phyloP scores from a whole-genome alignment of 2,797 vertebrate genomes.

The Petrocephalus schoutedeni region DNA sequence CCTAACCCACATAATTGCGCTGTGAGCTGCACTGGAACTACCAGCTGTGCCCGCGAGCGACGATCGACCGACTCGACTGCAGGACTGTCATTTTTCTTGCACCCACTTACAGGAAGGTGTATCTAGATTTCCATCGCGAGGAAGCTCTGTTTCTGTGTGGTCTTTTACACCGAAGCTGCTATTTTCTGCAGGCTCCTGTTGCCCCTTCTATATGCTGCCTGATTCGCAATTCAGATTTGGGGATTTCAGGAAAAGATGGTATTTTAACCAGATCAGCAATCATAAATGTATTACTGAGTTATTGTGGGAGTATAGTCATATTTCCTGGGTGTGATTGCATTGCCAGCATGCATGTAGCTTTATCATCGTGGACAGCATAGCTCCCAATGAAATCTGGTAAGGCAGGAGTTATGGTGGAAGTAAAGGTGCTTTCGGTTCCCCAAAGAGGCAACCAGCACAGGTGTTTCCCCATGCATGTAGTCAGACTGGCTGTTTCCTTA shows the following conservation, averaged over 20 bases:
- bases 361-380: not conserved
- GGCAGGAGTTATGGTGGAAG: not conserved
- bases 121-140: not conserved
- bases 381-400: not conserved
- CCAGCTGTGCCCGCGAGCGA: not conserved
- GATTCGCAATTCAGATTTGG: not conserved
- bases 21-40: not conserved
- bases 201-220: not conserved
- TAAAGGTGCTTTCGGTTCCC: slow-evolving; percentile 3
- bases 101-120: not conserved
- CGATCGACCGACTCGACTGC: not conserved
- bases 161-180: not conserved
- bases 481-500: not conserved
- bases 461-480: not conserved
- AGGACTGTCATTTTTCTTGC: not conserved
- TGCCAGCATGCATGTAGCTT: not conserved
- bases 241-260: not conserved
- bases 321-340: not conserved
- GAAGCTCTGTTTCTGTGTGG: not conserved
- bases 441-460: not conserved
- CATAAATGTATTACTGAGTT: not conserved
- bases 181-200: not conserved
- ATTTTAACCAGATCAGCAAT: not conserved
- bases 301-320: not conserved
- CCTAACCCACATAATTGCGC: not conserved